Conservation (phyloP, 2,113 vertebrate genomes). For the Seriola rivoliana region DNA sequence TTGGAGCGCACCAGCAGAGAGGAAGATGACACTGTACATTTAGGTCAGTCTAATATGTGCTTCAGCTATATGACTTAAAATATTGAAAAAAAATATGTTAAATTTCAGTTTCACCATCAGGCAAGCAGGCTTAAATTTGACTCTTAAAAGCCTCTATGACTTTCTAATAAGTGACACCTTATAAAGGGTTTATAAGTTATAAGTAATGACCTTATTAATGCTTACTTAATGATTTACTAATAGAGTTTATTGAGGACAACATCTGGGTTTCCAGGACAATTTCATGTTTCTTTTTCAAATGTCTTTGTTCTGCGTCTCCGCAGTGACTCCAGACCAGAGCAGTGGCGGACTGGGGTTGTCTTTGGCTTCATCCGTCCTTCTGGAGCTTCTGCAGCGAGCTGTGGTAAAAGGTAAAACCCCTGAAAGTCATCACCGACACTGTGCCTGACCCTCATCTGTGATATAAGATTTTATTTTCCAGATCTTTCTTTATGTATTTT, state of each 20-base stretch:
- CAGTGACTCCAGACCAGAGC: slow-evolving; percentile 41
- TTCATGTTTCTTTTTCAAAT: not conserved
- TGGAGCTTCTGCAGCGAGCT: slow-evolving; percentile 46
- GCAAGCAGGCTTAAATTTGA: too few species aligned
- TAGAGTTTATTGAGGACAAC: not conserved
- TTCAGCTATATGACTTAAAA: not conserved
- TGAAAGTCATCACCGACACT: not conserved
- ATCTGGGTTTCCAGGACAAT: not conserved
- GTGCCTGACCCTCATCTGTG: not conserved
- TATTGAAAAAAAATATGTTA: not conserved
- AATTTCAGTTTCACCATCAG: not conserved
- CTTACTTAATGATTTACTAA: not conserved
- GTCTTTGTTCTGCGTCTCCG: slow-evolving; percentile 1
- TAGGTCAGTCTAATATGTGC: slow-evolving; percentile 32
- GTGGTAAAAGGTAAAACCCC: slow-evolving; percentile 50
- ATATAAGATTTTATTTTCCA: not conserved
- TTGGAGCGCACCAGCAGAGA: slow-evolving; percentile 62
- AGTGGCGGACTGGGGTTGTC: slow-evolving; percentile 6
- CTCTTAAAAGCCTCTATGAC: too few species aligned
- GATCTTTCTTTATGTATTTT: not conserved
- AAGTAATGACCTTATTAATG: too few species aligned
- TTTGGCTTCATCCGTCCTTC: slow-evolving; percentile 19
- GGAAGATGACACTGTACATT: slow-evolving; percentile 4
- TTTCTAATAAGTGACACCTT: too few species aligned
- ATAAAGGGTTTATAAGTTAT: too few species aligned